Conservation (phyloP, 1,140 invertebrate genomes). For the Pseudomyrmex flavicornis region DNA sequence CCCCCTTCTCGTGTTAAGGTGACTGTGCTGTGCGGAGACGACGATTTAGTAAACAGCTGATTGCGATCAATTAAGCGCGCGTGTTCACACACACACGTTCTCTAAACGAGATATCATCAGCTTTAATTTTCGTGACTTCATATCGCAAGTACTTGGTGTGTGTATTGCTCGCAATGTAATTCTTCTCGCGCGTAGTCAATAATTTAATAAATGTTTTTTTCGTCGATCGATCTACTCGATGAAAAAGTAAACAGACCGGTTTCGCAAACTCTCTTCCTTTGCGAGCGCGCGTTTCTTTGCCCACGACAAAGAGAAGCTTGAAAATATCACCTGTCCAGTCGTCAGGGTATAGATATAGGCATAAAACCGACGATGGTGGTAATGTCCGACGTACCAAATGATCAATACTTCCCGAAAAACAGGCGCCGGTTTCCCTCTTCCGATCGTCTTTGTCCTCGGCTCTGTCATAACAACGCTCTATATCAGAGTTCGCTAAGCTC, state of each 20-base stretch:
- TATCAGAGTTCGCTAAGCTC: slow-evolving; percentile 2
- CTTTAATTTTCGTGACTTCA: no score
- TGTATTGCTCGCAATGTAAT: no score
- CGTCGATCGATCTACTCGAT: neutral
- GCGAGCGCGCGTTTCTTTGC: neutral
- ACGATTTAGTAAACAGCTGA: neutral
- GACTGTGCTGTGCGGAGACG: neutral
- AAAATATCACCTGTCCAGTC: slow-evolving; percentile 17
- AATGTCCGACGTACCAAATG: slow-evolving; percentile 9
- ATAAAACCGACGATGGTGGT: neutral
- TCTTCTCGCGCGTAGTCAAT: no score
- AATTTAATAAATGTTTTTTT: no score
- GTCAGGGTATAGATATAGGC: neutral
- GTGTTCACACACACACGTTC: no score
- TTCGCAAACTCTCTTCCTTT: no score
- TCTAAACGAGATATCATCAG: no score
- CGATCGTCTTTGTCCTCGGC: slow-evolving; percentile 17
- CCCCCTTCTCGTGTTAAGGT: no score
- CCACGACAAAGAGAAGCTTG: neutral
- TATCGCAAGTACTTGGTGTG: no score
- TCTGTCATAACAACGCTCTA: slow-evolving; percentile 30
- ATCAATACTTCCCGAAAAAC: slow-evolving; percentile 29
- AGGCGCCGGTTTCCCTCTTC: slow-evolving; percentile 20
- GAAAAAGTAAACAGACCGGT: neutral
- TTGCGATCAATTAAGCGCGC: slow-evolving; percentile 14